Conservation (phyloP, 2,797 vertebrate species). For the Alca torda region DNA sequence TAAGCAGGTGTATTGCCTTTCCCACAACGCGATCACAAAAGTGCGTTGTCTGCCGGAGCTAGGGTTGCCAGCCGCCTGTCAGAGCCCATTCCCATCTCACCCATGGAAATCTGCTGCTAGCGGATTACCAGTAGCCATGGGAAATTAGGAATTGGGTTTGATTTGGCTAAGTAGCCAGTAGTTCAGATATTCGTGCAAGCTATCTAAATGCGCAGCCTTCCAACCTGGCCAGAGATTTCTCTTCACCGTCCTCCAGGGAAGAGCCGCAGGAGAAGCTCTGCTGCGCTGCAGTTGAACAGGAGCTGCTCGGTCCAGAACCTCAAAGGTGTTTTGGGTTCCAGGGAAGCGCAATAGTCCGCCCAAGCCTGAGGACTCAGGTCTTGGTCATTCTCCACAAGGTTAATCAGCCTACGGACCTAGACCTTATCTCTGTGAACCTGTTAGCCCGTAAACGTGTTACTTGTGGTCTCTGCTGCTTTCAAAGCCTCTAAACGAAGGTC, state of each 20-base stretch:
- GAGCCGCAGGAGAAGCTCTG: neutral
- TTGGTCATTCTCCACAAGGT: neutral
- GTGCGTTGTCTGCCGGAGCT: neutral
- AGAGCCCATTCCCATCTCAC: neutral
- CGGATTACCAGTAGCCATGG: neutral
- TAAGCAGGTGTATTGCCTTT: conserved; percentile 42
- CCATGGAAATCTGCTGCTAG: neutral
- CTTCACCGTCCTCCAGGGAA: neutral
- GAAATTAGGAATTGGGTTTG: neutral
- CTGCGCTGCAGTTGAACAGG: neutral
- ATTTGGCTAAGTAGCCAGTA: neutral
- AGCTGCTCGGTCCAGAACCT: neutral
- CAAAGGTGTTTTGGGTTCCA: neutral
- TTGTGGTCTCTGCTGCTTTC: neutral
- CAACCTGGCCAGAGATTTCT: neutral
- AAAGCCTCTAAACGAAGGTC: neutral
- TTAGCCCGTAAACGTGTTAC: neutral
- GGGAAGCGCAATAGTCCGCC: neutral
- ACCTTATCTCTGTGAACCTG: neutral
- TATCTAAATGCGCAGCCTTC: neutral
- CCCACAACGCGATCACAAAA: neutral
- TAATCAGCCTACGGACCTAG: neutral
- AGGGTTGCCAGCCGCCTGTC: neutral
- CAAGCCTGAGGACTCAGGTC: neutral
- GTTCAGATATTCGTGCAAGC: neutral